These are phyloP conservation scores for Hyperopisus bebe DNA, from an alignment of 2,113 vertebrate species.

Conservation along the genomic window DNA sequence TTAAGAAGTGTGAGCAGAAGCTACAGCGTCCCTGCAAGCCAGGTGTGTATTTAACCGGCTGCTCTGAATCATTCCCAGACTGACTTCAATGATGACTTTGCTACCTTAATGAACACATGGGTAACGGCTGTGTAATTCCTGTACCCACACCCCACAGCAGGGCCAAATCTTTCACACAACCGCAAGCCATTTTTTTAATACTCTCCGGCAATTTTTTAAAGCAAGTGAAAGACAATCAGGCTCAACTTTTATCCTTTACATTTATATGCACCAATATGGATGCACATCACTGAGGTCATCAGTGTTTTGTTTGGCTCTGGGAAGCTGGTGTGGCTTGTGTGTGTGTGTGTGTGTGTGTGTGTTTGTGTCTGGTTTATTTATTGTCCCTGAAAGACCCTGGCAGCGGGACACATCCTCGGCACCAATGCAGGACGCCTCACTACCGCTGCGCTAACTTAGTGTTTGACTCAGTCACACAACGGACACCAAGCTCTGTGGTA, in stretches of 20 bases:
- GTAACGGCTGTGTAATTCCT: neutral
- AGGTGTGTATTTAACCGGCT: neutral
- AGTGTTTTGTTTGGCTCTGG: neutral
- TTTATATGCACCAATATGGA: constrained; percentile 9
- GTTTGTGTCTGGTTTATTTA: neutral
- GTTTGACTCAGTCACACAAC: neutral
- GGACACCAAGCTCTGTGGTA: neutral
- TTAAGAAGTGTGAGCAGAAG: neutral
- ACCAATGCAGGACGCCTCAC: neutral
- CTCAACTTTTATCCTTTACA: neutral
- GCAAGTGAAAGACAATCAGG: neutral
- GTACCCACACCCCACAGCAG: neutral
- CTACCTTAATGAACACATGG: constrained; percentile 5
- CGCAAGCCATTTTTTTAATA: neutral
- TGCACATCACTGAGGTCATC: neutral
- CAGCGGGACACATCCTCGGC: neutral
- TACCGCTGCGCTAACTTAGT: neutral
- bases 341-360: neutral
- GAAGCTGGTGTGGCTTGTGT: neutral
- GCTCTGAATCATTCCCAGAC: neutral
- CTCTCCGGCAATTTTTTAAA: neutral
- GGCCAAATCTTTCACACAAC: neutral
- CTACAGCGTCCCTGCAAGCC: neutral
- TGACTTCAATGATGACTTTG: neutral
- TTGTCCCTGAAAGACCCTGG: neutral